Base-by-base conservation (phyloP, 2,113 vertebrate species). In the Damaliscus lunatus region DNA sequence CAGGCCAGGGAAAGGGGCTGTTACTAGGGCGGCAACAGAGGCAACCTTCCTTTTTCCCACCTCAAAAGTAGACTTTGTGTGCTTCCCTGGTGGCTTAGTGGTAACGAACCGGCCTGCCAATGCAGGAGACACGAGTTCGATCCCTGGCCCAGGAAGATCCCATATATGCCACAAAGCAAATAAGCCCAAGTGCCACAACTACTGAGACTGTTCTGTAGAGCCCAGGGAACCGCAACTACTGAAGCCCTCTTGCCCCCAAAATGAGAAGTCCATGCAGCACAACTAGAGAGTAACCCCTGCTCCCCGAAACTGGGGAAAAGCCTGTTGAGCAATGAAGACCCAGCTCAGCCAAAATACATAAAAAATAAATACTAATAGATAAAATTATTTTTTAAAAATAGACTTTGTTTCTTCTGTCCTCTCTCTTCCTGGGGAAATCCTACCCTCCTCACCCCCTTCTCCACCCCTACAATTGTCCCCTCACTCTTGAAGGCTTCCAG, bases 401-500 rank as follows among this genome's bases (percentile, higher is more conserved):
- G n/a, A 43, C 27, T 88, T 67, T 29, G 3, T 50, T 64, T 82
- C 19, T 57, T 27, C 3, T 27, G 46, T 31, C 55, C 27, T 13
- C 4, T 0, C 21, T 12, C 36, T 40, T 81, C 78, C 33, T 59
- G 27, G 23, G 31, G n/a, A 67, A 86, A 59, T 57, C 80, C 64
- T 36, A 17, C 78, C 33, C 57, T 27, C 33, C 43, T n/a, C 82
- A 50, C 12, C 53, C 92, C 29, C 36, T 84, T 36, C 16, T 3
- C 87, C 6, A 7, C 59, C 80, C 55, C 36, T 40, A 4, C 7
- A 85, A 19, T 25, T 46, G 27, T 2, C 89, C 43, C 86, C 98
- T 99, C 82, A 99, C 99, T 98, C 98, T 99, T 99, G 97, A 99
- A 99, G 90, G 98, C 92, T 88, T 99, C 99, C 94, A 99, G 98